A percentile compares a stretch with the other conserved stretches of the same genome.
Conservation (phyloP, 2,888 invertebrate species). For the Endotricha flammealis region DNA sequence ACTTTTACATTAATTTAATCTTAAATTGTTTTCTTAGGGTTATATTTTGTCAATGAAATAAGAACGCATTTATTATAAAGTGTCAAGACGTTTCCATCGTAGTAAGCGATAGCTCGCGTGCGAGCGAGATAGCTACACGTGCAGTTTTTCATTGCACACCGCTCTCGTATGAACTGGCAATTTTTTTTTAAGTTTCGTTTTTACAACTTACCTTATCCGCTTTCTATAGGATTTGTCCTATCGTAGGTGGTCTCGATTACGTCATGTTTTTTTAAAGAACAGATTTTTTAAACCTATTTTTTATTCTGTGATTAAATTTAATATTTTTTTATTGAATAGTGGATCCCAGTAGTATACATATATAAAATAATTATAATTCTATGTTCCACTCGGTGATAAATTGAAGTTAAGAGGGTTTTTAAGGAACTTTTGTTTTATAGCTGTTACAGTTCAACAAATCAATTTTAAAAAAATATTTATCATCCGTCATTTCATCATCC, state of each 20-base stretch:
- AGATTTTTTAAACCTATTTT: neutral
- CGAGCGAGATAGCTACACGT: constrained; percentile 47
- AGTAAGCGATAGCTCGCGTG: constrained; percentile 40
- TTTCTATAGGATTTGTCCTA: constrained; percentile 41
- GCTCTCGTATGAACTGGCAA: constrained; percentile 34
- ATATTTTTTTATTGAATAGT: neutral
- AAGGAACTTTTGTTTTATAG: too few species aligned
- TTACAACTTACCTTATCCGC: constrained; percentile 50
- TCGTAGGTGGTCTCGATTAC: constrained; percentile 47
- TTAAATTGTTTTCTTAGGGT: too few species aligned
- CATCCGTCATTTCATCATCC: too few species aligned
- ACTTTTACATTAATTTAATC: too few species aligned
- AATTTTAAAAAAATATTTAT: too few species aligned
- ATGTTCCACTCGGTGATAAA: too few species aligned
- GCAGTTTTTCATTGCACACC: constrained; percentile 55
- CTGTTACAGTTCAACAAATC: too few species aligned
- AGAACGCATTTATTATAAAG: constrained; percentile 26
- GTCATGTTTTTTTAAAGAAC: constrained; percentile 1
- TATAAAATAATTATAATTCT: too few species aligned
- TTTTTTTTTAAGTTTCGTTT: constrained; percentile 55
- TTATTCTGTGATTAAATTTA: neutral
- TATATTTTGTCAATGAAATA: neutral
- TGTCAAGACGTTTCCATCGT: constrained; percentile 43
- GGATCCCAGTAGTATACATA: too few species aligned
- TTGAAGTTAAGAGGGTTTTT: too few species aligned